These are phyloP conservation scores for Sterna hirundo DNA, from an alignment of 2,113 vertebrate genomes.

Conservation along the genomic window DNA sequence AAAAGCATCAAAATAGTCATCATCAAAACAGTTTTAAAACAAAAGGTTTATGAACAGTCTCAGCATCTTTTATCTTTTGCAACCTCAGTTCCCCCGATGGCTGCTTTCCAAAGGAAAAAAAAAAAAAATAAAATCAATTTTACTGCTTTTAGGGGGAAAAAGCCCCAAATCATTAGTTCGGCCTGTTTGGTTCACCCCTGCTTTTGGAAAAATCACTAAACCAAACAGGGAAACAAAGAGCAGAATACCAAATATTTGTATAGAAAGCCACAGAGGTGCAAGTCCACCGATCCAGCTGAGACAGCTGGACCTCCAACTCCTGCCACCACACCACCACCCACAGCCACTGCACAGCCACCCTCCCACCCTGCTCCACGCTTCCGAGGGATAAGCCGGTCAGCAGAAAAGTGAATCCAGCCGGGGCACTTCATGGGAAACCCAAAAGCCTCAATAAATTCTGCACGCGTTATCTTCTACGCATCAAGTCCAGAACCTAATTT, in stretches of 20 bases:
- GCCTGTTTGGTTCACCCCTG: not conserved
- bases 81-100: not conserved
- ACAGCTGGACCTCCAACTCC: not conserved
- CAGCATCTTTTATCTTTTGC: not conserved
- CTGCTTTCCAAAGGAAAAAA: not conserved
- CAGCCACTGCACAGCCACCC: rapidly evolving
- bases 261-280: not conserved
- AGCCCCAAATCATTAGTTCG: not conserved
- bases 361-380: not conserved
- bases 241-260: not conserved
- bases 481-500: not conserved
- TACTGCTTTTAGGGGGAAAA: not conserved
- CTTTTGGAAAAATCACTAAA: not conserved
- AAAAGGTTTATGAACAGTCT: not conserved
- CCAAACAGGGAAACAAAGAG: not conserved
- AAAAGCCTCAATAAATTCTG: not conserved
- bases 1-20: not conserved
- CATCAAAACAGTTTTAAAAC: not conserved
- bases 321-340: not conserved
- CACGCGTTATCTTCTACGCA: rapidly evolving
- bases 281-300: not conserved
- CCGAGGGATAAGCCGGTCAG: rapidly evolving
- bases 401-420: rapidly evolving
- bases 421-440: not conserved
- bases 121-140: not conserved